Conservation (phyloP, 2,797 vertebrate genomes). For the Sorex maritimensis region DNA sequence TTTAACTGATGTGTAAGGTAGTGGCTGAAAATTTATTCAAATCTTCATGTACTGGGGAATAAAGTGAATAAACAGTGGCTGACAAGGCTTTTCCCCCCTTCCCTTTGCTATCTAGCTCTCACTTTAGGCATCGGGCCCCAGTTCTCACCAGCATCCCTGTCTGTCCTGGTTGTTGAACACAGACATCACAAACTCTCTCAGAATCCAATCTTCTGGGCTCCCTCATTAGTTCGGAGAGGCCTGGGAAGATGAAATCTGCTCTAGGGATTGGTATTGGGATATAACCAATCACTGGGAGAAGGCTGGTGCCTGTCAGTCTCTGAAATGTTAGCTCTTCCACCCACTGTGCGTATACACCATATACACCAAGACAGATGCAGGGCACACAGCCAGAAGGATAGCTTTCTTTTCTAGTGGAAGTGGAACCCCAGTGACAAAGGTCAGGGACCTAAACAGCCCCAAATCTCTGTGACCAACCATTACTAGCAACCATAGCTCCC, state of each 20-base stretch:
- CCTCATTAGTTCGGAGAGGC: background rate
- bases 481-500: background rate
- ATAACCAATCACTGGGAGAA: background rate
- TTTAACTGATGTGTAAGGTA: background rate
- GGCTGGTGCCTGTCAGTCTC: background rate
- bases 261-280: background rate
- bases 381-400: background rate
- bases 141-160: too few species aligned
- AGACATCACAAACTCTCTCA: too few species aligned
- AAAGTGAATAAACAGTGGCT: too few species aligned
- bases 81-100: too few species aligned
- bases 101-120: too few species aligned
- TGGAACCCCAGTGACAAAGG: background rate
- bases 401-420: background rate
- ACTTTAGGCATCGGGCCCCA: too few species aligned
- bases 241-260: background rate
- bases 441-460: background rate
- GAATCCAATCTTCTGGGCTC: too few species aligned
- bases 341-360: background rate
- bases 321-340: background rate
- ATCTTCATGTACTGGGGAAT: background rate
- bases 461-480: background rate
- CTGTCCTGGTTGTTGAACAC: too few species aligned
- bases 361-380: accelerated
- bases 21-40: background rate